Conservation (phyloP, 2,888 invertebrate species). For the Melitaea athalia region DNA sequence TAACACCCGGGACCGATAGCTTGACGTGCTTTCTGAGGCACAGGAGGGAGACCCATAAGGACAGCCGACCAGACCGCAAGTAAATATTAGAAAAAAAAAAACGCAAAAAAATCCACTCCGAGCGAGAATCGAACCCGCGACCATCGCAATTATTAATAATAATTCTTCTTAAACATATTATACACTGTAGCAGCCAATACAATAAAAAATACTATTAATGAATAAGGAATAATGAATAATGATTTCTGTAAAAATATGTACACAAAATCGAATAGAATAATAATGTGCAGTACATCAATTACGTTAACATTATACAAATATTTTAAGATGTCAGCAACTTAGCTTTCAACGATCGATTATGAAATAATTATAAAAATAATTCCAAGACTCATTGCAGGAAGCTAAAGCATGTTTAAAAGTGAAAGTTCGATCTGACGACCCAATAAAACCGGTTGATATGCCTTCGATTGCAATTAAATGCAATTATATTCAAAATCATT, state of each 20-base stretch:
- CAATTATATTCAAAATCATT: conserved; percentile 43
- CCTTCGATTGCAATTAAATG: conserved; percentile 50
- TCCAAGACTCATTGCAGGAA: conserved; percentile 34
- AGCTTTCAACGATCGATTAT: background rate
- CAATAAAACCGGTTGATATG: conserved; percentile 48
- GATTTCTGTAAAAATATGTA: background rate
- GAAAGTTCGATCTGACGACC: conserved; percentile 48
- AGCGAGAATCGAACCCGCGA: no score
- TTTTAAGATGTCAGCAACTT: background rate
- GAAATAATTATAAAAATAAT: conserved; percentile 25
- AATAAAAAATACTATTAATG: no score
- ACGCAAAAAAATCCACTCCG: no score
- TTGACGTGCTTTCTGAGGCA: no score
- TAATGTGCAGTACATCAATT: background rate
- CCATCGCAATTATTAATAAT: no score
- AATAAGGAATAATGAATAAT: no score
- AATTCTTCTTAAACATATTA: no score
- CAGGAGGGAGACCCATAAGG: no score
- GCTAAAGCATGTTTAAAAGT: conserved; percentile 46
- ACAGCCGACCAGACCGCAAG: no score
- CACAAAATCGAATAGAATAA: background rate
- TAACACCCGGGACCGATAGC: no score
- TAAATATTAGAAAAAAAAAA: no score
- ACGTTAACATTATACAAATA: background rate
- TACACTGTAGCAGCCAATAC: no score